These are phyloP conservation scores for Hypercompe scribonia DNA, from an alignment of 2,888 invertebrate genomes.

Conservation along the genomic window DNA sequence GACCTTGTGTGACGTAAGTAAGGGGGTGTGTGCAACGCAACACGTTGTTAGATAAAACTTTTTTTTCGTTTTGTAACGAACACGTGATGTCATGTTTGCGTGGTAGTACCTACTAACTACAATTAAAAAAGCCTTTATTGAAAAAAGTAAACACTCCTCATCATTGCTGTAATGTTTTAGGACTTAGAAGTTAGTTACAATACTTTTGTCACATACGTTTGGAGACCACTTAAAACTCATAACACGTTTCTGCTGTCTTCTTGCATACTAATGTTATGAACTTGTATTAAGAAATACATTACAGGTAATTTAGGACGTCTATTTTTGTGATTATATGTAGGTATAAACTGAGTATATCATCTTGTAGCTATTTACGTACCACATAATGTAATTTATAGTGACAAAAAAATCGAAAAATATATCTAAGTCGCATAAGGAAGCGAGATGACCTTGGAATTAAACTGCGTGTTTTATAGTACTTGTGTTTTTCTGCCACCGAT, in stretches of 20 bases:
- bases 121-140: not conserved
- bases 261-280: not conserved
- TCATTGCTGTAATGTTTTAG: not conserved
- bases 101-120: not conserved
- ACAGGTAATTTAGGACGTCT: not conserved
- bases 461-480: conserved; percentile 13
- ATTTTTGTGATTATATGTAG: not conserved
- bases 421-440: conserved; percentile 16
- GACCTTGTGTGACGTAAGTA: conserved; percentile 12
- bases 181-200: not conserved
- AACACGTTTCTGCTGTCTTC: not conserved
- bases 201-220: not conserved
- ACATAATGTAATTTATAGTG: not conserved
- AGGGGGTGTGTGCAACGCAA: conserved; percentile 7
- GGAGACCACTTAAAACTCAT: not conserved
- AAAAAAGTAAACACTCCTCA: not conserved
- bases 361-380: not conserved
- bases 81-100: not conserved
- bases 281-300: not conserved
- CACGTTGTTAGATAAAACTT: conserved; percentile 1
- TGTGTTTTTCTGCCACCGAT: conserved; percentile 9
- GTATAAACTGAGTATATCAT: not conserved
- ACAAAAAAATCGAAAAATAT: not conserved
- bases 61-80: not conserved
- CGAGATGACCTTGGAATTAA: conserved; percentile 16